Percentiles rank a stretch among this genome's conserved stretches.
Evolutionary conservation across 2,113 vertebrate genomes (phyloP).

Genomic region (Gavialis gangeticus): DNA sequence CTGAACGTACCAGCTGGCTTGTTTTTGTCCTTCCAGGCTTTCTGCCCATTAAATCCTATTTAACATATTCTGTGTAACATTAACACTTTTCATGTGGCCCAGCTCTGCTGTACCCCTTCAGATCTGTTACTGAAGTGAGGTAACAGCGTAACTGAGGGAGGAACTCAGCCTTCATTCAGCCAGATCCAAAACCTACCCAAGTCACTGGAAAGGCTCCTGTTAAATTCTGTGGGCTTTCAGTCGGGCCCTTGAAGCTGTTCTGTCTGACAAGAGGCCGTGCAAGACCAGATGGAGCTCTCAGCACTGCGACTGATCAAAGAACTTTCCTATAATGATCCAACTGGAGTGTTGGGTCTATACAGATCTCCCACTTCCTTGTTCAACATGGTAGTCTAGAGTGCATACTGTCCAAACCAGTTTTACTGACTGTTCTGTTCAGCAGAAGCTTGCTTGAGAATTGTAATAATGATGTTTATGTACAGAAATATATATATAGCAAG

Average conservation of each 20-base stretch:
- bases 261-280: fast-evolving
- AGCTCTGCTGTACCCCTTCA: neutral
- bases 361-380: neutral
- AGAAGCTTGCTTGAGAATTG: neutral
- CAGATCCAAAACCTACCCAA: neutral
- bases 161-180: neutral
- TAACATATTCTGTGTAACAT: neutral
- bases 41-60: neutral
- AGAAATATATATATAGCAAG: fast-evolving
- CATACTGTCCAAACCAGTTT: fast-evolving
- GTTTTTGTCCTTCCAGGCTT: neutral
- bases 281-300: fast-evolving
- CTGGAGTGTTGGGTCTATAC: neutral
- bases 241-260: fast-evolving
- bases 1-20: neutral
- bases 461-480: neutral
- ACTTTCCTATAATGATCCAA: neutral
- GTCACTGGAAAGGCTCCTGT: neutral
- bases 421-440: neutral
- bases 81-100: neutral
- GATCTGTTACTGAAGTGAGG: neutral
- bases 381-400: neutral
- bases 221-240: neutral
- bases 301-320: neutral
- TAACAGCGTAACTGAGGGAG: neutral